These are phyloP conservation scores for Leucoraja ocellata DNA, from an alignment of 2,797 vertebrate genomes.

Conservation along the genomic window DNA sequence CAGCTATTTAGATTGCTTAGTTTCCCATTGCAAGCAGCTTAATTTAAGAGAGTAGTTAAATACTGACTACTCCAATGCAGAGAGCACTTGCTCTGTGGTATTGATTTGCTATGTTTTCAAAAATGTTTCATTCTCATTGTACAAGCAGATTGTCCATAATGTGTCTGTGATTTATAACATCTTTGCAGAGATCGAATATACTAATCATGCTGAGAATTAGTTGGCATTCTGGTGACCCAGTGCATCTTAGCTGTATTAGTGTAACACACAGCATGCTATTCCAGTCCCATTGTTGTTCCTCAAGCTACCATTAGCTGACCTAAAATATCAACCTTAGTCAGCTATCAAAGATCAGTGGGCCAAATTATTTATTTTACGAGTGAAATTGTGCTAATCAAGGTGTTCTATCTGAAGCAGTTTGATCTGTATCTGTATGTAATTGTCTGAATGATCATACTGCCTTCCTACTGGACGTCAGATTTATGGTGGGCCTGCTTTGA, in stretches of 20 bases:
- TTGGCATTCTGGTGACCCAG: neutral
- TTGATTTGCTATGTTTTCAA: conserved; percentile 1
- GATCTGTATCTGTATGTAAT: too few relatives aligned
- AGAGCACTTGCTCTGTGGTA: conserved; percentile 1
- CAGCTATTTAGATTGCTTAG: neutral
- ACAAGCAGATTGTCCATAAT: conserved; percentile 17
- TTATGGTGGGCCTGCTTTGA: too few relatives aligned
- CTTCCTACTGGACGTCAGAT: too few relatives aligned
- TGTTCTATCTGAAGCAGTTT: neutral
- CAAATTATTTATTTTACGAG: neutral
- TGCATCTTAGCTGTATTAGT: neutral
- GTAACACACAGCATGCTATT: neutral
- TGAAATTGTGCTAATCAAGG: neutral
- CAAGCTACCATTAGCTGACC: neutral
- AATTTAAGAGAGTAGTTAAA: conserved; percentile 29
- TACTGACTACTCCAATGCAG: conserved; percentile 3
- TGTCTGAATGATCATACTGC: too few relatives aligned
- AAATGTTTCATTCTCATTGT: conserved; percentile 18
- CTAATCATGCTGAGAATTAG: conserved; percentile 14
- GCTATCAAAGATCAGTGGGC: neutral
- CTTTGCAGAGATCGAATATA: neutral
- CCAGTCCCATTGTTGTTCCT: neutral
- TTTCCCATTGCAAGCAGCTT: neutral
- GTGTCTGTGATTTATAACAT: conserved; percentile 23
- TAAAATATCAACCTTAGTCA: neutral